These are phyloP conservation scores for Bicyclus anynana DNA, from an alignment of 1,140 invertebrate species.

Conservation along the genomic window DNA sequence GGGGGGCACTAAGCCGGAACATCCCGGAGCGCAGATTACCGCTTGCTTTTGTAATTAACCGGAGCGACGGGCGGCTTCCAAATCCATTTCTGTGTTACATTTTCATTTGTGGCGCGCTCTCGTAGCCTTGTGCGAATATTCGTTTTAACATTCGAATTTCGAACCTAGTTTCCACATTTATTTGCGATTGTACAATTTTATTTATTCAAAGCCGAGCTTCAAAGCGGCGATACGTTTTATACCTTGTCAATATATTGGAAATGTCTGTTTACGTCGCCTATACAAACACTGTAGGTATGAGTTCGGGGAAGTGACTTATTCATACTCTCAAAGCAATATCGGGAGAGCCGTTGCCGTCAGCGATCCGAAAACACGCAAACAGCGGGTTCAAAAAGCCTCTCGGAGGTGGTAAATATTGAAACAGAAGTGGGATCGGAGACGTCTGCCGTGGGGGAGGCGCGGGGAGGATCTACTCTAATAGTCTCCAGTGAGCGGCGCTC, in stretches of 20 bases:
- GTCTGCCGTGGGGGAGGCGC: constrained; percentile 42
- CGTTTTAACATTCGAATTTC: constrained; percentile 46
- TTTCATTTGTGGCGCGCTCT: constrained; percentile 72
- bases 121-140: constrained; percentile 56
- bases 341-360: constrained; percentile 62
- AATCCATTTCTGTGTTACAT: constrained; percentile 76
- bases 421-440: constrained; percentile 71
- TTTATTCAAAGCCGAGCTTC: constrained; percentile 12
- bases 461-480: constrained; percentile 59
- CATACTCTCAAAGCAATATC: constrained; percentile 70
- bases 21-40: constrained; percentile 76
- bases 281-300: constrained; percentile 38
- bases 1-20: constrained; percentile 73
- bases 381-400: constrained; percentile 75
- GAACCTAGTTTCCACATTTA: constrained; percentile 34
- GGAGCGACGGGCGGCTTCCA: constrained; percentile 73
- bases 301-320: constrained; percentile 64
- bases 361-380: constrained; percentile 73
- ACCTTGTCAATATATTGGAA: constrained; percentile 27
- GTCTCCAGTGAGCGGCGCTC: constrained; percentile 63
- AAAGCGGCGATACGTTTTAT: constrained; percentile 13
- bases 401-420: constrained; percentile 75
- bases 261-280: constrained; percentile 34
- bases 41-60: constrained; percentile 77
- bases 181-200: background rate